These are phyloP conservation scores for Tiliqua scincoides DNA, from an alignment of 2,113 vertebrate species.

Conservation along the genomic window DNA sequence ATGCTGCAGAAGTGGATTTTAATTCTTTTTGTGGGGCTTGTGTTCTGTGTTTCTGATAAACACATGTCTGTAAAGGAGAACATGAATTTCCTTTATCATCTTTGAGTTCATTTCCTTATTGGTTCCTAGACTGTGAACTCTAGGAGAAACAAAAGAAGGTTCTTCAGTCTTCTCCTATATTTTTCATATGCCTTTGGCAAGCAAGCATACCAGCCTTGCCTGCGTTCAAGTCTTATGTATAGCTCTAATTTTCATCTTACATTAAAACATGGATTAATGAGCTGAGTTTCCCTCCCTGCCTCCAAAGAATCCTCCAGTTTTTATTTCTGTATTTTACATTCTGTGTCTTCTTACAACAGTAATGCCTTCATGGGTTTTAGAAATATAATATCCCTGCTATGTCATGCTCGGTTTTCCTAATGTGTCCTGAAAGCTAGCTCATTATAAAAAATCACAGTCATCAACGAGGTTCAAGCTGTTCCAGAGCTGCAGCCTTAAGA, in stretches of 20 bases:
- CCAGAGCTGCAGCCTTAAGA: background rate
- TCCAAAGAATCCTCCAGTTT: background rate
- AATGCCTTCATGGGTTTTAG: background rate
- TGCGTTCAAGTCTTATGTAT: too few species aligned
- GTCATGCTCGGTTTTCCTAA: background rate
- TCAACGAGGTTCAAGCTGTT: constrained; percentile 1
- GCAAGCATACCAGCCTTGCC: too few species aligned
- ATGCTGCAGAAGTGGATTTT: too few species aligned
- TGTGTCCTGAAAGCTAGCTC: constrained; percentile 7
- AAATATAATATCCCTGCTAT: background rate
- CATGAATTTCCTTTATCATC: too few species aligned
- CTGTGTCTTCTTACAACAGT: background rate
- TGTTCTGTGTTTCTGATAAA: too few species aligned
- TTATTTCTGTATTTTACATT: background rate
- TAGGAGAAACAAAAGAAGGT: too few species aligned
- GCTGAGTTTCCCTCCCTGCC: background rate
- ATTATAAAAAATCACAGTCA: constrained; percentile 29
- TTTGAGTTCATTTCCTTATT: too few species aligned
- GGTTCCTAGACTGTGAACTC: too few species aligned
- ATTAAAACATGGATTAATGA: background rate
- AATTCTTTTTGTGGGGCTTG: too few species aligned
- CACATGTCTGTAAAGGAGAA: too few species aligned
- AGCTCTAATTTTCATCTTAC: too few species aligned
- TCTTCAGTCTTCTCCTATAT: too few species aligned
- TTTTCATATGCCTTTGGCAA: background rate